Conservation (phyloP, 2,888 invertebrate genomes). For the Hipparchia sbordonii region DNA sequence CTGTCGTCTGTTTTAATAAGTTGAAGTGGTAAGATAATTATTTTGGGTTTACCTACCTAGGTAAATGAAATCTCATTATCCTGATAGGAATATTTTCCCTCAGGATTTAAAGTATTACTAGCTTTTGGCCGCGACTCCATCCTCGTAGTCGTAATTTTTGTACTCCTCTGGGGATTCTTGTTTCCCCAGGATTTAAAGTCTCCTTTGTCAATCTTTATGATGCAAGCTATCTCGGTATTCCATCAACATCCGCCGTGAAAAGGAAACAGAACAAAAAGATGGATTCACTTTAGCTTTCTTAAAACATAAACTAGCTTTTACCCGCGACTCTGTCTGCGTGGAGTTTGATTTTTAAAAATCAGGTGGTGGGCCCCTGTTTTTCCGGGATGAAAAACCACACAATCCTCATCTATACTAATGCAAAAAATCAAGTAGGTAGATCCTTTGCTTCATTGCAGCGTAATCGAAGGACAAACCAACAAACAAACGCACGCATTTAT, state of each 20-base stretch:
- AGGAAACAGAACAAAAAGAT: not conserved
- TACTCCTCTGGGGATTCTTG: not conserved
- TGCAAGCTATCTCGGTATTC: too few relatives aligned
- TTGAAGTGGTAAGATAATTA: constrained; percentile 6
- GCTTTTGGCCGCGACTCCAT: not conserved
- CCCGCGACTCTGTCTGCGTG: too few relatives aligned
- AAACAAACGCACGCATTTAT: not conserved
- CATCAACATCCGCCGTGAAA: too few relatives aligned
- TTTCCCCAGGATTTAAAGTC: not conserved
- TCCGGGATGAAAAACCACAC: too few relatives aligned
- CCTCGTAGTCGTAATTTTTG: not conserved
- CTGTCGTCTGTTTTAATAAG: constrained; percentile 11
- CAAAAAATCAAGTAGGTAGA: too few relatives aligned
- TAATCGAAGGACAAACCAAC: not conserved
- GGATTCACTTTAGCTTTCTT: not conserved
- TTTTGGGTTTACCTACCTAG: not conserved
- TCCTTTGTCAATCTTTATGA: too few relatives aligned
- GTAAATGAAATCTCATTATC: not conserved
- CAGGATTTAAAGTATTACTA: not conserved
- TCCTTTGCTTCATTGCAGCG: too few relatives aligned
- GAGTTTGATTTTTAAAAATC: too few relatives aligned
- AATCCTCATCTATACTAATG: too few relatives aligned
- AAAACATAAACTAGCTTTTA: too few relatives aligned
- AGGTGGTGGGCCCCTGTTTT: too few relatives aligned
- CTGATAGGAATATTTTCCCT: not conserved